These are phyloP conservation scores for Isaurus tuberculatus DNA, from an alignment of 92 coral and sea anemone species.

Conservation along the genomic window DNA sequence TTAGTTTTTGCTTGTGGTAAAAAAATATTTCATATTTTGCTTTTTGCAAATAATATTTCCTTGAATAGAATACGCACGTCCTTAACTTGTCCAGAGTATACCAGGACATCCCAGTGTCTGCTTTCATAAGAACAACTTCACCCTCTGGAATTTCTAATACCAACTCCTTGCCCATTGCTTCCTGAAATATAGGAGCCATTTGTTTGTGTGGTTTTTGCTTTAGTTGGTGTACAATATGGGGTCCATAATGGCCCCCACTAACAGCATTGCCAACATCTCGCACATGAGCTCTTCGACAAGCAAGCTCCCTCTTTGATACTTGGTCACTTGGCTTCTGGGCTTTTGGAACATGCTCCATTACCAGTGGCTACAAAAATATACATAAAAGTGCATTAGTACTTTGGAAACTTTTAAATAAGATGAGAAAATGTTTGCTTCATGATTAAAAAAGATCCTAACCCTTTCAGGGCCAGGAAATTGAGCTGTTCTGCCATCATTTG, in stretches of 20 bases:
- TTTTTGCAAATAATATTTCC: too few species aligned
- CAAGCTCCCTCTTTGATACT: conserved; percentile 23
- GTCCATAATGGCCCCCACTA: conserved; percentile 39
- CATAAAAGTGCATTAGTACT: not conserved
- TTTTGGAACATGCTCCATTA: conserved; percentile 12
- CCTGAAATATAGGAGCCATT: not conserved
- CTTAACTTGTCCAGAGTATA: conserved; percentile 23
- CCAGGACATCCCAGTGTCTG: conserved; percentile 19
- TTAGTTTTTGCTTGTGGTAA: too few species aligned
- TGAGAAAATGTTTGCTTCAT: not conserved
- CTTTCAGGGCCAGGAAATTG: conserved; percentile 22
- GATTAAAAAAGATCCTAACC: not conserved
- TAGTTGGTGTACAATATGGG: conserved; percentile 32
- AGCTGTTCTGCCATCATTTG: conserved; percentile 32
- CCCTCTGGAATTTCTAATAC: conserved; percentile 29
- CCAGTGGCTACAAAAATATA: not conserved
- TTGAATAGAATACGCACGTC: not conserved
- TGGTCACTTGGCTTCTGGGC: conserved; percentile 41
- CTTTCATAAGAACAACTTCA: conserved; percentile 10
- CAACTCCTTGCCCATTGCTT: conserved; percentile 5
- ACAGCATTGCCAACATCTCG: conserved; percentile 33
- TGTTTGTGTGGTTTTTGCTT: not conserved
- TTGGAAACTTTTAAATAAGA: not conserved
- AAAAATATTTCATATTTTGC: too few species aligned
- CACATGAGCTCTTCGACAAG: not conserved